Evolutionary conservation across 2,888 invertebrate species (phyloP), one percentile per base, ranked within the genome.

Genomic region (Gonocerus acuteangulatus): DNA sequence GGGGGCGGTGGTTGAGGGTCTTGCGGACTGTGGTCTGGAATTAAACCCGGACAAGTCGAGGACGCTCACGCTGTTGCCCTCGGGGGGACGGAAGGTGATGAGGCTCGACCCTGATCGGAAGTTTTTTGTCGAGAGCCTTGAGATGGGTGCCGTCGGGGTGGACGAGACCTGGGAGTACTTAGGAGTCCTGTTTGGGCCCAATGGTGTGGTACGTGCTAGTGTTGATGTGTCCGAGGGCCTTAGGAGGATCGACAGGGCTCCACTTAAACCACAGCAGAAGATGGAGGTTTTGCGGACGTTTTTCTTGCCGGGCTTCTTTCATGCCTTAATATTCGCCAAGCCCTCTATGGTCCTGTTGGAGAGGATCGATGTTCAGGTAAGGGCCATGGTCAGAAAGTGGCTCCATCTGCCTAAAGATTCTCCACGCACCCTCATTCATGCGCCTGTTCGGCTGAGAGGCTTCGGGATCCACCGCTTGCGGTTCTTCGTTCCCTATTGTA

Each of bases 351-450:
- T 39, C 7, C 13, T 39, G 2, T 61, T 57, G 16, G 68, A 62
- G 0, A 60, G 23, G 0, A 62, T 72, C 18, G 74, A 76, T 61
- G 42, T 69, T 0, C 63, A 69, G 34, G 68, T 74, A 32, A 68
- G 72, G 45, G 61, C 48, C 0, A 64, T 67, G 0, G 66, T 72
- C 0, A 67, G 73, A 48, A 61, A 44, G 3, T 70, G 71, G 69
- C 59, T 73, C 1, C 65, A 68, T 11, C 68, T 74, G 0, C 73
- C 74, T 0, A 11, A 63, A 0, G 72, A 73, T 59, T 59, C 66
- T 2, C 70, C 72, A 1, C 61, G 39, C 1, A 71, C 67, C 1
- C 73, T 71, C 51, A 70, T 71, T 56, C 71, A 74, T 45, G 69
- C 72, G 0, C 15, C 67, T 1, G 39, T 67, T 1, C 63, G 47